Conservation (phyloP, 1,140 invertebrate genomes). For the Trichomalopsis sarcophagae region DNA sequence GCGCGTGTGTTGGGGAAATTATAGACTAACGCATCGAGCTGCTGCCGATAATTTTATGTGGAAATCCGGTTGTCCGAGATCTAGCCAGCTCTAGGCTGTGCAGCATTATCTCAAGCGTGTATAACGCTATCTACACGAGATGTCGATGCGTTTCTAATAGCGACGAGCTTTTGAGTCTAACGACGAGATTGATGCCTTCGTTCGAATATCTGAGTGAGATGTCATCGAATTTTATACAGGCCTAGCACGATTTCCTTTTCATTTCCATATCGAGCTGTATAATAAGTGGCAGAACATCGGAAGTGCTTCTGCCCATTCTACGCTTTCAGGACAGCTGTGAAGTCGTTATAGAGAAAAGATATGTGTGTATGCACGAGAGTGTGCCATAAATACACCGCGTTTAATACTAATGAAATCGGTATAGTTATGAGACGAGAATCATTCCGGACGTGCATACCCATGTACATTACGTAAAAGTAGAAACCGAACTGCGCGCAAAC, state of each 20-base stretch:
- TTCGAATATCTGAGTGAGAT: not conserved
- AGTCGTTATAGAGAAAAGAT: too few relatives aligned
- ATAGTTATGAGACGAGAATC: not conserved
- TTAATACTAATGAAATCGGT: not conserved
- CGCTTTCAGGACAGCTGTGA: too few relatives aligned
- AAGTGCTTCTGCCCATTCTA: too few relatives aligned
- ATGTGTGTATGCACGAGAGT: too few relatives aligned
- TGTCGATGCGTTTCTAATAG: not conserved
- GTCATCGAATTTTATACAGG: not conserved
- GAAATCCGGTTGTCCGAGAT: conserved; percentile 34
- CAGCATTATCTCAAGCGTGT: not conserved
- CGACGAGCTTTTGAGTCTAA: not conserved
- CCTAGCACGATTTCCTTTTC: not conserved
- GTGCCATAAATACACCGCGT: too few relatives aligned
- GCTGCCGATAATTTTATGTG: conserved; percentile 5
- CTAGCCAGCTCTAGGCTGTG: not conserved
- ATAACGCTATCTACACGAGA: not conserved
- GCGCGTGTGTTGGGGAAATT: not conserved
- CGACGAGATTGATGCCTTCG: not conserved
- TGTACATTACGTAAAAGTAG: not conserved
- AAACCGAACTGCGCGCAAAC: not conserved
- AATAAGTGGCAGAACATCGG: too few relatives aligned
- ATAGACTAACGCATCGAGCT: not conserved
- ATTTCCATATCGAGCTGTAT: not conserved
- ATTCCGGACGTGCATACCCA: not conserved